These are phyloP conservation scores for Phaethornis superciliosus DNA, from an alignment of 2,113 vertebrate genomes.

Conservation along the genomic window DNA sequence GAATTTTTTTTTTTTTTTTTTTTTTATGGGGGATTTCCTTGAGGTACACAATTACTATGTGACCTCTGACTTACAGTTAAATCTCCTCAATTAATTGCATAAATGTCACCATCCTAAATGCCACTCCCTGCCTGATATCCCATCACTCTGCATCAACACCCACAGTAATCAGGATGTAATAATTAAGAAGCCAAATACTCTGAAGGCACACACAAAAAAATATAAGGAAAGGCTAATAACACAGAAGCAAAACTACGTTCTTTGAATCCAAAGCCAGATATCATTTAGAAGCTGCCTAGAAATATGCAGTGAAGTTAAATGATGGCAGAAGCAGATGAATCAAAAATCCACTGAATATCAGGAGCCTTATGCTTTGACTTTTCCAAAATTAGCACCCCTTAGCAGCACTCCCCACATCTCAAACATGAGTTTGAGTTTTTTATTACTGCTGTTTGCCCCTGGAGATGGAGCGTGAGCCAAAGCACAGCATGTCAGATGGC, in stretches of 20 bases:
- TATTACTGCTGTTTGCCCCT: background rate
- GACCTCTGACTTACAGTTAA: background rate
- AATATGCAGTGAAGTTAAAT: background rate
- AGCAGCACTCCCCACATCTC: background rate
- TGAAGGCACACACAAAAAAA: background rate
- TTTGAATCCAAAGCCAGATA: background rate
- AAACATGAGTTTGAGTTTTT: background rate
- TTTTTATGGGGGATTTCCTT: background rate
- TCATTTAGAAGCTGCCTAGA: background rate
- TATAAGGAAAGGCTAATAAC: background rate
- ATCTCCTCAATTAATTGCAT: background rate
- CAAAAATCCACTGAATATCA: background rate
- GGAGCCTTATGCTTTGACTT: background rate
- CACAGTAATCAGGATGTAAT: background rate
- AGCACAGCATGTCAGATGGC: background rate
- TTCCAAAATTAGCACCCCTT: background rate
- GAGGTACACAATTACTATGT: background rate
- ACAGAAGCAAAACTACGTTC: background rate
- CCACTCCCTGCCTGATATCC: background rate
- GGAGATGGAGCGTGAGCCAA: background rate
- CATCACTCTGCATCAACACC: background rate
- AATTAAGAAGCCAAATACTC: background rate
- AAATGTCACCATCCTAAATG: background rate
- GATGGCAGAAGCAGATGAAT: background rate
- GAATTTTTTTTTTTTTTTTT: background rate